A percentile compares a stretch with the other conserved stretches of the same genome.
These are phyloP conservation scores for Muscina levida DNA, from an alignment of 2,888 invertebrate species.

Conservation along the genomic window DNA sequence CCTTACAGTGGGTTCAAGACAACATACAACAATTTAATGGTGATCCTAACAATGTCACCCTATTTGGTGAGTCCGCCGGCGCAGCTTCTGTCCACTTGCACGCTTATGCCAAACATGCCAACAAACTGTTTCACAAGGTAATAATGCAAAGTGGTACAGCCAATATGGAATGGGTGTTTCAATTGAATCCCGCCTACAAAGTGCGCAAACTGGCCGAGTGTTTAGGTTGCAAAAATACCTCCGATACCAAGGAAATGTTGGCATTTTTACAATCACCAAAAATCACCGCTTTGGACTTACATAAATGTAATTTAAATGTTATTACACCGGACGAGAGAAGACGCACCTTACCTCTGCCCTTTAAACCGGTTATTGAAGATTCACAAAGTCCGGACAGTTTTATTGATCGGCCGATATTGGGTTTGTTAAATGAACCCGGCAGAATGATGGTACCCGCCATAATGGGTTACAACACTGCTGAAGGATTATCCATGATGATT, in stretches of 20 bases:
- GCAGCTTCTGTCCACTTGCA: slow-evolving; percentile 76
- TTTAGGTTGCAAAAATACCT: slow-evolving; percentile 67
- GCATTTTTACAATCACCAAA: slow-evolving; percentile 71
- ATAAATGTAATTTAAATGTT: slow-evolving; percentile 66
- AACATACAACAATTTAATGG: slow-evolving; percentile 80
- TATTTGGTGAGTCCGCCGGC: slow-evolving; percentile 79
- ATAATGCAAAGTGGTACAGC: slow-evolving; percentile 77
- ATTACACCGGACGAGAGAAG: slow-evolving; percentile 74
- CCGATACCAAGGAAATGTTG: slow-evolving; percentile 66
- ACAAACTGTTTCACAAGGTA: slow-evolving; percentile 76
- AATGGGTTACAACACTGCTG: slow-evolving; percentile 82
- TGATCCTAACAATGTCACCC: slow-evolving; percentile 78
- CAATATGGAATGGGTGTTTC: slow-evolving; percentile 78
- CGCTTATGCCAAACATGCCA: slow-evolving; percentile 72
- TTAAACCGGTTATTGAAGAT: slow-evolving; percentile 76
- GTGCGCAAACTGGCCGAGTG: slow-evolving; percentile 72
- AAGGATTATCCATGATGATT: slow-evolving; percentile 80
- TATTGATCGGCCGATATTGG: slow-evolving; percentile 77
- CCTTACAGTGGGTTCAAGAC: slow-evolving; percentile 80
- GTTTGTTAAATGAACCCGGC: slow-evolving; percentile 79
- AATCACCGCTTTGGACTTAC: slow-evolving; percentile 67
- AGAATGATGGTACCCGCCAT: slow-evolving; percentile 80
- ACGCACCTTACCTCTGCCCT: slow-evolving; percentile 73
- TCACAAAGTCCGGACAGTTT: slow-evolving; percentile 72
- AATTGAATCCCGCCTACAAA: slow-evolving; percentile 69